Percentiles rank a stretch among this genome's conserved stretches.
These are phyloP conservation scores for Potorous gilbertii DNA, from an alignment of 2,797 vertebrate species.

Conservation along the genomic window DNA sequence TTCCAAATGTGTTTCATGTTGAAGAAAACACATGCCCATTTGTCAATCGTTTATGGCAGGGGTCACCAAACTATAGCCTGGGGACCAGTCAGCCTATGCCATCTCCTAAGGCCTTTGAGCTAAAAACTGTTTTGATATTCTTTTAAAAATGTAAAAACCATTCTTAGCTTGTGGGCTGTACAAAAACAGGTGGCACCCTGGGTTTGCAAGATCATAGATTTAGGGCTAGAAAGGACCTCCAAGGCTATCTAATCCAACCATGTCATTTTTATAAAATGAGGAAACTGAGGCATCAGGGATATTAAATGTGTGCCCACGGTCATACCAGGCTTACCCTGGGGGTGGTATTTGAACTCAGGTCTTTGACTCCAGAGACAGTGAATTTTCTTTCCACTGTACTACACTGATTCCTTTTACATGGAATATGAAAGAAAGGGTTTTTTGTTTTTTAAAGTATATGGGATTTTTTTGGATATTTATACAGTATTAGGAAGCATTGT, in stretches of 20 bases:
- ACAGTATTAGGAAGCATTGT: neutral
- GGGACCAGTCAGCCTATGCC: neutral
- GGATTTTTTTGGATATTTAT: neutral
- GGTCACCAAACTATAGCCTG: neutral
- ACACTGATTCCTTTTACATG: neutral
- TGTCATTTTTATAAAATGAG: neutral
- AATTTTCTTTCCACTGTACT: neutral
- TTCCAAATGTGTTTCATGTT: neutral
- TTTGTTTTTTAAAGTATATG: neutral
- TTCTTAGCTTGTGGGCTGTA: neutral
- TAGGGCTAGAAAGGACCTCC: neutral
- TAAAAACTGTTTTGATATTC: neutral
- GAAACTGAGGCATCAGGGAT: neutral
- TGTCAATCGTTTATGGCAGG: constrained; percentile 18
- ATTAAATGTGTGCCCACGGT: neutral
- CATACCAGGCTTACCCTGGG: neutral
- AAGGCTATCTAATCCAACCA: neutral
- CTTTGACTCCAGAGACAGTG: neutral
- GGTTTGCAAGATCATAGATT: neutral
- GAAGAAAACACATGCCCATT: constrained; percentile 18
- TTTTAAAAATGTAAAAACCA: neutral
- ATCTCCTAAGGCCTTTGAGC: neutral
- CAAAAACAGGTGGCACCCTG: neutral
- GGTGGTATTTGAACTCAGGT: neutral
- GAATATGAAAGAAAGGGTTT: neutral